Percentiles rank a stretch among this genome's conserved stretches.
Conservation (phyloP, 1,140 invertebrate genomes). For the Andrena cerasifolii region DNA sequence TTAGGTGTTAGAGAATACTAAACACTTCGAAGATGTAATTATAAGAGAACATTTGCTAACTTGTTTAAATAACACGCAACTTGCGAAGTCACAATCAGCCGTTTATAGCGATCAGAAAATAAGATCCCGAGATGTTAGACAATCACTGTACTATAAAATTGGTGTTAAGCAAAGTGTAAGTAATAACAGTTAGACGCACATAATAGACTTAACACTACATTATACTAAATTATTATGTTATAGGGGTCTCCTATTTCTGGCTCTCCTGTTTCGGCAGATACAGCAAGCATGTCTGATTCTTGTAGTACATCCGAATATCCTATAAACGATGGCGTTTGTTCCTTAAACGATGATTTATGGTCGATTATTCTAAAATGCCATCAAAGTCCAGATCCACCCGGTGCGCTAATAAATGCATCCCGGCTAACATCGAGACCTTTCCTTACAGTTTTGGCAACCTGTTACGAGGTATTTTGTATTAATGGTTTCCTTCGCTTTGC, state of each 20-base stretch:
- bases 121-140: constrained; percentile 51
- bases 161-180: constrained; percentile 54
- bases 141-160: constrained; percentile 53
- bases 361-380: constrained; percentile 85
- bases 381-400: constrained; percentile 86
- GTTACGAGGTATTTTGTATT: constrained; percentile 84
- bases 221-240: constrained; percentile 3
- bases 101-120: constrained; percentile 45
- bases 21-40: constrained; percentile 68
- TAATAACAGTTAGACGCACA: background rate
- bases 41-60: constrained; percentile 74
- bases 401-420: constrained; percentile 84
- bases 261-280: constrained; percentile 18
- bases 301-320: constrained; percentile 11
- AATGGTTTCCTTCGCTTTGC: background rate
- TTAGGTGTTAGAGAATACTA: constrained; percentile 65
- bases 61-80: constrained; percentile 66
- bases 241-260: constrained; percentile 53
- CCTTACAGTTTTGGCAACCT: constrained; percentile 85
- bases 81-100: constrained; percentile 21
- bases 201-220: constrained; percentile 1
- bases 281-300: constrained; percentile 27
- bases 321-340: constrained; percentile 13
- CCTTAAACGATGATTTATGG: constrained; percentile 82
- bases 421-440: constrained; percentile 83